Percentiles rank a stretch among this genome's conserved stretches.
phyloP scores from a whole-genome alignment of 2,797 vertebrate species.

The Taeniopygia guttata region DNA sequence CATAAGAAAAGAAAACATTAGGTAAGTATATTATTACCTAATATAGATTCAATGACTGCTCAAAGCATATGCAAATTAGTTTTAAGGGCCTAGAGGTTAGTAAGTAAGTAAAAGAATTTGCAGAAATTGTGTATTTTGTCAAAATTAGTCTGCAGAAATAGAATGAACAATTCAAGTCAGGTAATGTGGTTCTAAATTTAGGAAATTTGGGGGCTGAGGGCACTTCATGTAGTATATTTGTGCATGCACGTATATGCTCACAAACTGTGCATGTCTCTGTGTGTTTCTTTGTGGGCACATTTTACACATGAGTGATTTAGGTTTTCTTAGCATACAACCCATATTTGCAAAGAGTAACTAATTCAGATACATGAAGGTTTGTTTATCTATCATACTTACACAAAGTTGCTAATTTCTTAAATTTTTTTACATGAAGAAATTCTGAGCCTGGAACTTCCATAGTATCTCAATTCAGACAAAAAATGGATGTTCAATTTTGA shows the following conservation, averaged over 20 bases:
- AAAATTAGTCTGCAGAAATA: background rate
- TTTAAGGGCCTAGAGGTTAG: background rate
- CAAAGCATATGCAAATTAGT: background rate
- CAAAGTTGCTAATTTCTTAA: background rate
- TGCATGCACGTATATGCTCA: too few relatives aligned
- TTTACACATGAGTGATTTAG: background rate
- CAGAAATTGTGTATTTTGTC: background rate
- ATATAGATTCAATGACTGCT: background rate
- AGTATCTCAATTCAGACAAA: background rate
- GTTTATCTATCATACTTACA: background rate
- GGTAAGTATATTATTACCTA: background rate
- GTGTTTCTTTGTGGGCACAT: background rate
- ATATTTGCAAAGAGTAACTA: background rate
- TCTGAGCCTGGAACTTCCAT: background rate
- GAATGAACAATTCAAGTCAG: background rate
- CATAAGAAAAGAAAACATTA: background rate
- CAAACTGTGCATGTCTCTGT: background rate
- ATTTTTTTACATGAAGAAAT: background rate
- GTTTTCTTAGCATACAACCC: background rate
- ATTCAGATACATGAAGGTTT: background rate
- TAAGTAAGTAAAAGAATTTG: background rate
- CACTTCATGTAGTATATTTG: background rate
- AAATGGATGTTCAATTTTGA: background rate
- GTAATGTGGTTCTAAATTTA: background rate
- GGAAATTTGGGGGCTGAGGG: accelerated